A percentile compares a stretch with the other conserved stretches of the same genome.
These are phyloP conservation scores for Elgaria multicarinata DNA, from an alignment of 2,113 vertebrate species.

Conservation along the genomic window DNA sequence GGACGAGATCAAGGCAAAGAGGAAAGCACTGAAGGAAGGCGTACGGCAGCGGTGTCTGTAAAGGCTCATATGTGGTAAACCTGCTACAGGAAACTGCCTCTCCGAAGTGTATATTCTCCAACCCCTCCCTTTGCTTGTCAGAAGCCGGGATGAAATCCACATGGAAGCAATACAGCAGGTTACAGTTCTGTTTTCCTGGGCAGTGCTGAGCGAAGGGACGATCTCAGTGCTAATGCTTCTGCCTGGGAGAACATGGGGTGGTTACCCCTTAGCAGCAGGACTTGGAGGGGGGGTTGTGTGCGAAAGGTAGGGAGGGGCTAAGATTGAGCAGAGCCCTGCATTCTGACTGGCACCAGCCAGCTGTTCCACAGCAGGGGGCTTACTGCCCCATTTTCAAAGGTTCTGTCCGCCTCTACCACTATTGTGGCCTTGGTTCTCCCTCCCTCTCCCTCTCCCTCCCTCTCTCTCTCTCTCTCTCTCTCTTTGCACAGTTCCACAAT, in stretches of 20 bases:
- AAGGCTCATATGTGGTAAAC: not conserved
- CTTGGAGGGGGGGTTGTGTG: not conserved
- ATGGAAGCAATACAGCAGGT: conserved; percentile 1
- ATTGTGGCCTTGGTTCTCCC: conserved; percentile 43
- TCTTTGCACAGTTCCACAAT: conserved; percentile 30
- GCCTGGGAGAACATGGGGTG: not conserved
- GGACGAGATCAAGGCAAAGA: conserved; percentile 6
- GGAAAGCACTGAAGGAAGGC: conserved; percentile 13
- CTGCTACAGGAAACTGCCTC: not conserved
- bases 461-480: not conserved
- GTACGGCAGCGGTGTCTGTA: not conserved
- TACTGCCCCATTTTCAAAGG: conserved; percentile 8
- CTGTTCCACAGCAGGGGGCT: conserved; percentile 11
- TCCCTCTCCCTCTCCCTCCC: not conserved
- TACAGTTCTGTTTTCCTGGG: not conserved
- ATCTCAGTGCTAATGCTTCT: not conserved
- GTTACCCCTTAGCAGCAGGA: not conserved
- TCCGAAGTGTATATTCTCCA: not conserved
- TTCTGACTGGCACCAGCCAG: not conserved
- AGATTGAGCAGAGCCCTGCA: not conserved
- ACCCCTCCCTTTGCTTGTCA: not conserved
- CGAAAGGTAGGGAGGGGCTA: not conserved
- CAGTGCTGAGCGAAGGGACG: not conserved
- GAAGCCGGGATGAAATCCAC: not conserved
- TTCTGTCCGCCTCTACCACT: conserved; percentile 14